phyloP scores from a whole-genome alignment of 2,797 vertebrate genomes.

The Anniella stebbinsi region DNA sequence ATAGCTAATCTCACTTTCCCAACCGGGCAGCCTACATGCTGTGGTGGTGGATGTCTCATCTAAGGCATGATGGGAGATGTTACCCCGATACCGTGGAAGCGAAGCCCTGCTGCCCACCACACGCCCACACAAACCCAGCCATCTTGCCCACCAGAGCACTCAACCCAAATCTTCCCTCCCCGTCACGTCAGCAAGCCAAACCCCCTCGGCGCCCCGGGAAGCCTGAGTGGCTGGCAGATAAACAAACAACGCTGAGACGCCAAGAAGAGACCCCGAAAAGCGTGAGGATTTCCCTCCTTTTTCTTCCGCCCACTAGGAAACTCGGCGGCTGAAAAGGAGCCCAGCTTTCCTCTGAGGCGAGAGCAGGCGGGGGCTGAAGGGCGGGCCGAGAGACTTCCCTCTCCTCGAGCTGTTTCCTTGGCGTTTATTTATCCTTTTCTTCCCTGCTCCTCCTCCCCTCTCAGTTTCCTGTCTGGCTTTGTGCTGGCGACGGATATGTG shows the following conservation, averaged over 20 bases:
- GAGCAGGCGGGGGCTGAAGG: conserved; percentile 65
- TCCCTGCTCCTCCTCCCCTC: conserved; percentile 11
- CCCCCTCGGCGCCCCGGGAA: neutral
- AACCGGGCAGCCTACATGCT: neutral
- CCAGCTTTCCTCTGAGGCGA: conserved; percentile 50
- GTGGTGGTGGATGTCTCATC: fast-evolving
- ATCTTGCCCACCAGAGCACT: neutral
- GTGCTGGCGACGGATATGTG: conserved; percentile 77
- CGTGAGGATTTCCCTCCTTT: neutral
- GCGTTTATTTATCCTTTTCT: conserved; percentile 23
- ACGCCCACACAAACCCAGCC: neutral
- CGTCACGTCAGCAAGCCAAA: conserved; percentile 16
- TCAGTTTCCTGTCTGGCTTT: conserved; percentile 76
- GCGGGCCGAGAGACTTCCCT: conserved; percentile 23
- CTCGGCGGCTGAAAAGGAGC: conserved; percentile 42
- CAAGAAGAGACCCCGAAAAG: neutral
- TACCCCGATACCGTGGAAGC: neutral
- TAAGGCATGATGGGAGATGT: neutral
- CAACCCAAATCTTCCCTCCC: neutral
- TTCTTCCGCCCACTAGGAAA: conserved; percentile 31
- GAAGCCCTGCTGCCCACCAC: no score
- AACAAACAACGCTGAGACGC: neutral
- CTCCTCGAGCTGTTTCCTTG: neutral
- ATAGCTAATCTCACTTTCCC: neutral
- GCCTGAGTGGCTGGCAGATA: neutral